Evolutionary conservation across 2,888 invertebrate genomes (phyloP).

Genomic region (Microplitis manilae): DNA sequence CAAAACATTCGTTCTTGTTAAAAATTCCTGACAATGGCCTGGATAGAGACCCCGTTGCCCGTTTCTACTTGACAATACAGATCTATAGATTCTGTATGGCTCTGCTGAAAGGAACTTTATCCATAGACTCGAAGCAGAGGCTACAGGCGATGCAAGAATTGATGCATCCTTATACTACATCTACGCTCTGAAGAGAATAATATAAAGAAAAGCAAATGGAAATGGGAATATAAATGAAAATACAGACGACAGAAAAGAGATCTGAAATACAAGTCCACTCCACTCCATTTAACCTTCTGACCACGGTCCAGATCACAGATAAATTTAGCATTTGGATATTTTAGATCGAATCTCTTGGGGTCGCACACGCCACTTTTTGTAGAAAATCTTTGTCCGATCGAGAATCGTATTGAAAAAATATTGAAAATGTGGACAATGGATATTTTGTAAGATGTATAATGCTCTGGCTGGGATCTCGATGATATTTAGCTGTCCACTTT

Average conservation of each 20-base stretch:
- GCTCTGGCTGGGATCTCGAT: conserved; percentile 49
- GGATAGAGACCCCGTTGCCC: conserved; percentile 49
- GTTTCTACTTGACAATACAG: conserved; percentile 51
- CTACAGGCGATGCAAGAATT: conserved; percentile 36
- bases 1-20: conserved; percentile 57
- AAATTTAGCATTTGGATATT: conserved; percentile 61
- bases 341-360: conserved; percentile 44
- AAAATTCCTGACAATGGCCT: conserved; percentile 49
- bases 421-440: conserved; percentile 43
- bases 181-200: neutral
- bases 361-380: conserved; percentile 18
- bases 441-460: conserved; percentile 47
- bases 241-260: neutral
- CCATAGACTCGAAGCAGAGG: neutral
- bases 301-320: conserved; percentile 60
- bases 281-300: neutral
- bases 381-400: conserved; percentile 27
- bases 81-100: conserved; percentile 35
- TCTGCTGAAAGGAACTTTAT: conserved; percentile 37
- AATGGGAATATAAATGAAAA: neutral
- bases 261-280: neutral
- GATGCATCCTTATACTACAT: conserved; percentile 18
- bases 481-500: neutral
- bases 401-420: conserved; percentile 31
- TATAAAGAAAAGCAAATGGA: neutral